These are phyloP conservation scores for Danaus chrysippus DNA, from an alignment of 2,888 invertebrate species.

Conservation along the genomic window DNA sequence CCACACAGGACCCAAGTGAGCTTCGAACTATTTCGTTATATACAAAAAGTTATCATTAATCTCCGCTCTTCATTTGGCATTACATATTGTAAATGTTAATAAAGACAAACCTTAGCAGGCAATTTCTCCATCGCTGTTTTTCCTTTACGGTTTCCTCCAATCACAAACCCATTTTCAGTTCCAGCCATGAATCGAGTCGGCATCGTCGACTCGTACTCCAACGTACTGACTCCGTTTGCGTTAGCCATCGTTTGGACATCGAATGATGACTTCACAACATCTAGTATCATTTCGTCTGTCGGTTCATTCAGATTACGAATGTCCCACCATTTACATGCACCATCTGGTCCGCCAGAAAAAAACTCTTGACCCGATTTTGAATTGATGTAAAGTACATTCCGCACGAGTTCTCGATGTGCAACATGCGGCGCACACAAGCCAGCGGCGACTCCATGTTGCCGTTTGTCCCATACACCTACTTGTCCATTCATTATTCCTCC, in stretches of 20 bases:
- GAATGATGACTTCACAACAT: conserved; percentile 75
- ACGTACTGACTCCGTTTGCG: conserved; percentile 79
- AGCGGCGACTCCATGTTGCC: conserved; percentile 84
- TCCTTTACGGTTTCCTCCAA: conserved; percentile 85
- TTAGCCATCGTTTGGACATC: conserved; percentile 75
- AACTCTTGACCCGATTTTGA: conserved; percentile 96
- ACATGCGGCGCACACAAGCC: conserved; percentile 85
- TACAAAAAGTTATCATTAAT: neutral
- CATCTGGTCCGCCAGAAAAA: conserved; percentile 94
- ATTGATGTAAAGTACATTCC: conserved; percentile 91
- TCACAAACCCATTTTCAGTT: conserved; percentile 82
- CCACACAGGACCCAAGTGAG: conserved; percentile 91
- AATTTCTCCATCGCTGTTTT: conserved; percentile 82
- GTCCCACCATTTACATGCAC: conserved; percentile 91
- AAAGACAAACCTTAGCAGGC: conserved; percentile 68
- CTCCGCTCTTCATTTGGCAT: neutral
- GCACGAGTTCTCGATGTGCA: conserved; percentile 92
- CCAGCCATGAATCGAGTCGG: conserved; percentile 87
- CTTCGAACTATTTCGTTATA: conserved; percentile 61
- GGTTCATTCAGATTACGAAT: conserved; percentile 81
- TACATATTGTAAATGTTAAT: neutral
- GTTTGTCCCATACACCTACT: conserved; percentile 86
- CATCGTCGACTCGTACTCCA: conserved; percentile 86
- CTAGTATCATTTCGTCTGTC: conserved; percentile 82
- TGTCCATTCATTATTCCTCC: conserved; percentile 35